Evolutionary conservation across 2,888 invertebrate genomes (phyloP).

Genomic region (Malthinus seriepunctatus): DNA sequence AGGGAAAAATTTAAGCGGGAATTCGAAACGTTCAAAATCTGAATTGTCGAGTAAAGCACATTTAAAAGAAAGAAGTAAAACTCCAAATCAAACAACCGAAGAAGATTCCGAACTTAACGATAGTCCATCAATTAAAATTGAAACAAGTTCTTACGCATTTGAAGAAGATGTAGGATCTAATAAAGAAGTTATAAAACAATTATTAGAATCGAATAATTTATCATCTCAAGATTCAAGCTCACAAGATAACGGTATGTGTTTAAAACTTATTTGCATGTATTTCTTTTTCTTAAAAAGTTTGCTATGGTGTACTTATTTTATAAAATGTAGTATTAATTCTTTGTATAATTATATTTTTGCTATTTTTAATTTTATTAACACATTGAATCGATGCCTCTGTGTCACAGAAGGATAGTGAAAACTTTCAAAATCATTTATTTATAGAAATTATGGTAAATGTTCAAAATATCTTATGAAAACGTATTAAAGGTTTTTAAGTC

Average conservation of each 20-base stretch:
- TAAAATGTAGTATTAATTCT: too few species aligned
- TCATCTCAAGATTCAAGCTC: constrained; percentile 27
- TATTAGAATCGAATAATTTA: constrained; percentile 19
- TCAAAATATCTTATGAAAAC: too few species aligned
- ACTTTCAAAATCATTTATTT: too few species aligned
- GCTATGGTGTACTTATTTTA: too few species aligned
- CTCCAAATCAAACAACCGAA: constrained; percentile 26
- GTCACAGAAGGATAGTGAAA: too few species aligned
- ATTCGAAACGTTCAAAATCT: constrained; percentile 39
- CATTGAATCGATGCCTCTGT: too few species aligned
- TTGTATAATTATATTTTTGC: too few species aligned
- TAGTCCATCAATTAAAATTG: constrained; percentile 26
- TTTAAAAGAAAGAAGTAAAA: constrained; percentile 14
- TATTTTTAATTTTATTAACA: too few species aligned
- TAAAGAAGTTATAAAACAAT: constrained; percentile 28
- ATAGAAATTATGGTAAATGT: too few species aligned
- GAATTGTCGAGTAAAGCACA: constrained; percentile 16
- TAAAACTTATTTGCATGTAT: constrained; percentile 8
- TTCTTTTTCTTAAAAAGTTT: neutral
- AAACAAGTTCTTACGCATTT: constrained; percentile 25
- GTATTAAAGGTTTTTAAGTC: too few species aligned
- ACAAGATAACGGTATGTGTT: constrained; percentile 37
- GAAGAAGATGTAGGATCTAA: constrained; percentile 32
- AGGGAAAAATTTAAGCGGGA: constrained; percentile 34
- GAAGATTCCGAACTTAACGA: constrained; percentile 35